phyloP scores from a whole-genome alignment of 2,113 vertebrate species.

The Festucalex cinctus region DNA sequence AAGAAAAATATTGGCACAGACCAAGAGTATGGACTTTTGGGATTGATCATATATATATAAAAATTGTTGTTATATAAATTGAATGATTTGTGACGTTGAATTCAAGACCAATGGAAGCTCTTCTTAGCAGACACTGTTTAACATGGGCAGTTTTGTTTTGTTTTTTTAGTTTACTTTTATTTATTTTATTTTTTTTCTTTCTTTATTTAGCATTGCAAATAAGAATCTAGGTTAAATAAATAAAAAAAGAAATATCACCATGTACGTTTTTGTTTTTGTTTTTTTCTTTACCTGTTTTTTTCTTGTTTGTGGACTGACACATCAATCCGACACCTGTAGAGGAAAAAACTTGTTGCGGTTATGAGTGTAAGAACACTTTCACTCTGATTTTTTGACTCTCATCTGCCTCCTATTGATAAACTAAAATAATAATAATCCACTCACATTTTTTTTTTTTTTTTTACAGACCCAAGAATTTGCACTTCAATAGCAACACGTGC shows the following conservation, averaged over 20 bases:
- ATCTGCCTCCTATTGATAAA: conserved; percentile 8
- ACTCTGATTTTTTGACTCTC: not conserved
- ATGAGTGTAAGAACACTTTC: not conserved
- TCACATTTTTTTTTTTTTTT: not conserved
- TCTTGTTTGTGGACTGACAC: conserved; percentile 5
- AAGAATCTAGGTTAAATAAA: no score
- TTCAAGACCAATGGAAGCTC: no score
- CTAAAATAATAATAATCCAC: not conserved
- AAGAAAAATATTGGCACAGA: no score
- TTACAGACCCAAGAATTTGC: not conserved
- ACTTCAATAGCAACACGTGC: not conserved
- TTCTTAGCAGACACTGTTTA: no score
- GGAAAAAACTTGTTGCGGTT: not conserved
- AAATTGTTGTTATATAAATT: no score
- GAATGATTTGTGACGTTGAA: no score
- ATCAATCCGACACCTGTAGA: conserved; percentile 1
- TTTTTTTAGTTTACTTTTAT: no score
- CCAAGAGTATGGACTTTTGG: no score
- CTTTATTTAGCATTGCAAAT: no score
- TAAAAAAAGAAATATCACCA: not conserved
- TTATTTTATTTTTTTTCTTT: no score
- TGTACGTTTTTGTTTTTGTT: not conserved
- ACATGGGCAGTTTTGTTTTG: no score
- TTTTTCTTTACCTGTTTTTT: not conserved
- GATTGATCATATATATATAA: no score